Evolutionary conservation across 1,140 invertebrate genomes (phyloP), one percentile per base, ranked within the genome.

Genomic region (Polypedilum pembai): DNA sequence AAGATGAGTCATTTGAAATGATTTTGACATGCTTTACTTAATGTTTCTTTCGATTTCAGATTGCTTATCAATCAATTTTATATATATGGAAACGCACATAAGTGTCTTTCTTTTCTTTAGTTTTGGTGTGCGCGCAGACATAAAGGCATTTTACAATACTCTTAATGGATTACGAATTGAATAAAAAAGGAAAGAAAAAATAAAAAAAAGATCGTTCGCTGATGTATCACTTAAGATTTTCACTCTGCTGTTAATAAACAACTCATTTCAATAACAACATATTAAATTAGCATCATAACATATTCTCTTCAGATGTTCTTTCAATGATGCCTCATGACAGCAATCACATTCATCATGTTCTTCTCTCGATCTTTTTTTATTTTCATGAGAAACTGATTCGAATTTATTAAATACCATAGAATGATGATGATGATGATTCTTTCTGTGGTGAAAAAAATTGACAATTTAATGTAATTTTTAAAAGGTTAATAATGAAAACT

Each of bases 241-340:
- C 10, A 69, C 18, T 69, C 20, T 69, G 65, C 45, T 56, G 65
- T 69, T 69, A 69, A 69, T 69, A 69, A 69, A 69, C 65, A 69
- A 69, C 65, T 69, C 65, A 69, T 69, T 69, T 69, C 65, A 69
- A 69, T 69, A 69, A 69, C 17, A 69, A 69, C 65, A 69, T 69
- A 69, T 69, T 69, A 69, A 69, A 69, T 69, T 69, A 69, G 65
- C 65, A 69, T 69, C 65, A 69, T 69, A 69, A 69, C 65, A 69
- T 21, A 56, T 56, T 56, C 45, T 56, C 45, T 56, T 56, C 45
- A 56, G n/a, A 12, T 12, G 10, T 56, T 56, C 45, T n/a, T 56
- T 56, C 45, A 56, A 56, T 4, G 12, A n/a, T 56, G 12, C n/a
- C 45, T n/a, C 3, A 56, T 56, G 45, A 56, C n/a, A n/a, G 45